Conservation (phyloP, 2,797 vertebrate species). For the Diceros bicornis region DNA sequence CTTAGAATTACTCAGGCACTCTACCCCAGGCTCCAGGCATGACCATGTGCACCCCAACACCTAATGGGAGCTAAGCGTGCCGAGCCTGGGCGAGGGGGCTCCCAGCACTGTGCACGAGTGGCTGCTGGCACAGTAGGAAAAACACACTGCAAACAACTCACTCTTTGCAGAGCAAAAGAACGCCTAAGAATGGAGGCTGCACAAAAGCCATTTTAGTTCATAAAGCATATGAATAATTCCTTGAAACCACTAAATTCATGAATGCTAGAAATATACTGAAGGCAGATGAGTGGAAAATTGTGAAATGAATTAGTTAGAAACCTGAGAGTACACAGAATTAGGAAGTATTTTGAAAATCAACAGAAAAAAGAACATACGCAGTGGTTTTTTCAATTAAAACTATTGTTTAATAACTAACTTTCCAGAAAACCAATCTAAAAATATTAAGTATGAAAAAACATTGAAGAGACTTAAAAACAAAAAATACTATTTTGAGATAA, state of each 20-base stretch:
- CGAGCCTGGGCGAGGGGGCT: rapidly evolving
- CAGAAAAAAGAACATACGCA: background rate
- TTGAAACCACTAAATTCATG: background rate
- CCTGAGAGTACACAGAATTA: background rate
- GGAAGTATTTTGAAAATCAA: background rate
- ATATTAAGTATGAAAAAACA: background rate
- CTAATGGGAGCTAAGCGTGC: too few relatives aligned
- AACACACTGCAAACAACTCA: background rate
- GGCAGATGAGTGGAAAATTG: background rate
- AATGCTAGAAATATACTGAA: background rate
- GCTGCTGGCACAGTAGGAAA: background rate
- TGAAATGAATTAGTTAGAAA: background rate
- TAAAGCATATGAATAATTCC: background rate
- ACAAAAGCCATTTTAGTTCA: background rate
- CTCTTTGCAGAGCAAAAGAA: background rate
- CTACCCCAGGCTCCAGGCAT: background rate
- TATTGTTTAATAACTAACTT: conserved; percentile 48
- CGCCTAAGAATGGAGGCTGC: background rate
- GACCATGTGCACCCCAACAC: background rate
- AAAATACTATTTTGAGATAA: too few relatives aligned
- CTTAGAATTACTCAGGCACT: background rate
- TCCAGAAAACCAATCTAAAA: conserved; percentile 37
- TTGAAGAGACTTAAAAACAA: background rate
- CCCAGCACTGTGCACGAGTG: background rate
- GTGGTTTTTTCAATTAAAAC: conserved; percentile 16